Conservation (phyloP, 2,888 invertebrate genomes). For the Cryptocephalus primarius region DNA sequence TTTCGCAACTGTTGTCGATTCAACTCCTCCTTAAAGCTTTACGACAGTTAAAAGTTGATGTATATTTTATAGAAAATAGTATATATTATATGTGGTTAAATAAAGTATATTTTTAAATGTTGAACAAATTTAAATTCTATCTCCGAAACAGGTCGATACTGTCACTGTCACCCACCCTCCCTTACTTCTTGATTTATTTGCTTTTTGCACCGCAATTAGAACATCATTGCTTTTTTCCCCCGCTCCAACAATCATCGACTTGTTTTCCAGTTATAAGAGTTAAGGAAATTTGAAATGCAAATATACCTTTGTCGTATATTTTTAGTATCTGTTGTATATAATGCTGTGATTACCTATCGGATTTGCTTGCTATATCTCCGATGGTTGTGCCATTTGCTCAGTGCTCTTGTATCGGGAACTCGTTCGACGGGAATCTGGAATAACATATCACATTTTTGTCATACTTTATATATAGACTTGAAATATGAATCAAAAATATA, state of each 20-base stretch:
- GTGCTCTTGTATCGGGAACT: conserved; percentile 15
- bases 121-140: too few relatives aligned
- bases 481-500: conserved; percentile 2
- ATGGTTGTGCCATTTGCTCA: conserved; percentile 36
- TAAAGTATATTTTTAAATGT: too few relatives aligned
- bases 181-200: background rate
- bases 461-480: background rate
- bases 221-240: background rate
- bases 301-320: background rate
- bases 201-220: background rate
- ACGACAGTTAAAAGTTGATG: too few relatives aligned
- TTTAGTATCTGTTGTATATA: conserved; percentile 17
- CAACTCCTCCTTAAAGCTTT: too few relatives aligned
- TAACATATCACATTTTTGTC: background rate
- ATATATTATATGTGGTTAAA: too few relatives aligned
- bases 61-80: too few relatives aligned
- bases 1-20: too few relatives aligned
- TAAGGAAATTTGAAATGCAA: background rate
- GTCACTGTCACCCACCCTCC: background rate
- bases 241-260: background rate
- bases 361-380: conserved; percentile 28
- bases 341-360: conserved; percentile 30
- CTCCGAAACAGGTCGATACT: too few relatives aligned
- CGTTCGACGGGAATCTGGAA: conserved; percentile 2
- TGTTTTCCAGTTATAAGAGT: background rate